A percentile compares a stretch with the other conserved stretches of the same genome.
Evolutionary conservation across 2,113 vertebrate genomes (phyloP).

Genomic region (Ploceus nigricollis): DNA sequence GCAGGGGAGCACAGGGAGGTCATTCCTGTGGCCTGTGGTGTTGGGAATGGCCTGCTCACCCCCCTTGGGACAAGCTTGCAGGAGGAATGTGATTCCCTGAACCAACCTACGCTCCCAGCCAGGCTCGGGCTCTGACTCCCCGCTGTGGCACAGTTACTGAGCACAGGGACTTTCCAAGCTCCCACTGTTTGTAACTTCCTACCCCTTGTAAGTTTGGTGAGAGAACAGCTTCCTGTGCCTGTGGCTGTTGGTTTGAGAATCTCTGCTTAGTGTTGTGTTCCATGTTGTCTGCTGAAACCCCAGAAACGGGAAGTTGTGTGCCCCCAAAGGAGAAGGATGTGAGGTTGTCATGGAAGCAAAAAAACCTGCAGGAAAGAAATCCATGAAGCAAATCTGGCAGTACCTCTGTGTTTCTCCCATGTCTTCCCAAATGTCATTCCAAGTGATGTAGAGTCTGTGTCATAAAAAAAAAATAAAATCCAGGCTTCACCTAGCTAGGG

Average conservation of each 20-base stretch:
- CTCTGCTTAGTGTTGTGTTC: not conserved
- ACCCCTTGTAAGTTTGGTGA: not conserved
- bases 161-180: not conserved
- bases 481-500: not conserved
- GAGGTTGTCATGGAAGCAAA: not conserved
- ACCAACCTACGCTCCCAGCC: rapidly evolving
- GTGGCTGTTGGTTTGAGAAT: not conserved
- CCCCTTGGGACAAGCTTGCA: not conserved
- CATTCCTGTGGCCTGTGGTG: not conserved
- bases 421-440: not conserved
- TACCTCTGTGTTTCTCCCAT: not conserved
- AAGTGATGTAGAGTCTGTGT: not conserved
- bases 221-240: not conserved
- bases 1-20: not conserved
- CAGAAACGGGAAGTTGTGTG: not conserved
- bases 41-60: not conserved
- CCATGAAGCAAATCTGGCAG: not conserved
- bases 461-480: not conserved
- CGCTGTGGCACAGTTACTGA: not conserved
- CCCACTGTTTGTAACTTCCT: not conserved
- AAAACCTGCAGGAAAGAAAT: not conserved
- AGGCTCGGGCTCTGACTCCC: not conserved
- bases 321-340: not conserved
- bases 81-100: not conserved
- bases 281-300: not conserved